Conservation (phyloP, 2,113 vertebrate species). For the Semnornis frantzii region DNA sequence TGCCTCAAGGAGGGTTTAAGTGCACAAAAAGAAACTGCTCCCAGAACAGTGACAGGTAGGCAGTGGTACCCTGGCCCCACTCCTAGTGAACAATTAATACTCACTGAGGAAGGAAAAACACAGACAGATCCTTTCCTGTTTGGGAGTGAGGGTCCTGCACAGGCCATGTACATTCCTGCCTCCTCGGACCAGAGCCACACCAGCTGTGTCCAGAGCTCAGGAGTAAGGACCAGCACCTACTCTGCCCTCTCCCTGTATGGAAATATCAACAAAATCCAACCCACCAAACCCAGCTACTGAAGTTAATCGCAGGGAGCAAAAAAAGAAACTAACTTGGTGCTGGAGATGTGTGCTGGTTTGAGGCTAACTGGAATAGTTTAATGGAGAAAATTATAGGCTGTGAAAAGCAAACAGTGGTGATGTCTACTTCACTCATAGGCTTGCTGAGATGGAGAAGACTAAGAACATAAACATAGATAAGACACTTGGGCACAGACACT, state of each 20-base stretch:
- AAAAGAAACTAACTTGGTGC: not conserved
- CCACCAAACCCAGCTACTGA: not conserved
- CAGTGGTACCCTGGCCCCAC: not conserved
- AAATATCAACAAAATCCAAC: not conserved
- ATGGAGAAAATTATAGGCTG: too few species aligned
- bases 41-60: not conserved
- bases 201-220: not conserved
- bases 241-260: not conserved
- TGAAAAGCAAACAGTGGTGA: too few species aligned
- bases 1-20: not conserved
- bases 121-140: not conserved
- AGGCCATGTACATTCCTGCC: not conserved
- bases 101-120: not conserved
- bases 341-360: not conserved
- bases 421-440: too few species aligned
- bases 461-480: too few species aligned
- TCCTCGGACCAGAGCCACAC: not conserved
- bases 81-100: not conserved
- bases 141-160: not conserved
- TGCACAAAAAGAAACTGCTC: not conserved
- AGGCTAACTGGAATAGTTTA: too few species aligned
- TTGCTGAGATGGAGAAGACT: too few species aligned
- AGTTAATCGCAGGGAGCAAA: not conserved
- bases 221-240: not conserved
- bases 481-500: too few species aligned